A percentile compares a stretch with the other conserved stretches of the same genome.
Evolutionary conservation across 2,888 invertebrate genomes (phyloP).

Genomic region (Clusia tigrina): DNA sequence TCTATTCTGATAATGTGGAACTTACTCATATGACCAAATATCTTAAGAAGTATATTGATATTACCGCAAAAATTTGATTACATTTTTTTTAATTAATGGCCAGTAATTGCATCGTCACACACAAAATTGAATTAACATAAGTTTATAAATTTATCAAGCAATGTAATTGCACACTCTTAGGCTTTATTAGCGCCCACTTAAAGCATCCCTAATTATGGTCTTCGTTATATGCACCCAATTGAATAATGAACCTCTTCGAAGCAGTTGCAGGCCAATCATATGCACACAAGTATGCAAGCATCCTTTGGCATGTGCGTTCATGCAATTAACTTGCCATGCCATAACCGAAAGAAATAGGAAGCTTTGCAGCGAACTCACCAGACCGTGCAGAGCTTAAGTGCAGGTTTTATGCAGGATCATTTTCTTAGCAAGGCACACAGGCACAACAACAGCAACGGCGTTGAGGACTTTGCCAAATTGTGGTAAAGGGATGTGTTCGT

Average conservation of each 20-base stretch:
- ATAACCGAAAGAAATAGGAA: neutral
- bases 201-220: too few relatives aligned
- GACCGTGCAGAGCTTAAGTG: neutral
- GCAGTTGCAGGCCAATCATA: neutral
- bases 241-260: neutral
- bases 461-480: neutral
- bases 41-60: too few relatives aligned
- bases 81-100: too few relatives aligned
- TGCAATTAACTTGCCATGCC: conserved; percentile 1
- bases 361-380: neutral
- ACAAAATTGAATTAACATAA: too few relatives aligned
- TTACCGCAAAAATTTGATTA: too few relatives aligned
- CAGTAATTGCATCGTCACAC: too few relatives aligned
- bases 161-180: too few relatives aligned
- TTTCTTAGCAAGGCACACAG: neutral
- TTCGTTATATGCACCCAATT: neutral
- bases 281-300: neutral
- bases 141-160: too few relatives aligned
- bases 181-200: too few relatives aligned
- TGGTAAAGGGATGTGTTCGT: neutral
- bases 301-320: neutral
- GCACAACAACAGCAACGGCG: neutral
- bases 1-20: too few relatives aligned
- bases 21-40: too few relatives aligned
- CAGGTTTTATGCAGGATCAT: conserved; percentile 8